Base-by-base conservation (phyloP, 2,113 vertebrate genomes). In the Ciconia maguari region DNA sequence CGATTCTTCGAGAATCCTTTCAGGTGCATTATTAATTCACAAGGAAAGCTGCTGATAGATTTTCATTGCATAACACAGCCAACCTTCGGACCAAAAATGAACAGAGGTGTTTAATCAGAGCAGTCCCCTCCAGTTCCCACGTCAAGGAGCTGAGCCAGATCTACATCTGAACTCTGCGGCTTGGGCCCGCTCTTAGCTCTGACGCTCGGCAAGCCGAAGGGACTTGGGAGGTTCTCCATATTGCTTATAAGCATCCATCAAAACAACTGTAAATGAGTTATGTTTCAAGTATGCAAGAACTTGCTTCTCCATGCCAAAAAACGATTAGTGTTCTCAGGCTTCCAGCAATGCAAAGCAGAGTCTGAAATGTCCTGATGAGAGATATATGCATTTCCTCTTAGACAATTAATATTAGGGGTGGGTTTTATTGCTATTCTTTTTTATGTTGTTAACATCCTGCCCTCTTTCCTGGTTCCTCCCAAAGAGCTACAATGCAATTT, bases 361-460 rank as follows among this genome's bases (percentile, higher is more conserved):
- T 96, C 92, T 90, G 88, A 94, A 92, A 95, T 77, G 71, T 96
- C 88, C 96, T 97, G 97, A 95, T 97, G 97, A 97, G 96, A 97
- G 97, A 97, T 96, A 95, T 87, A 94, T 96, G 93, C 86, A 96
- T 97, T 97, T 97, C 97, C 97, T 97, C 81, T 86, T 92, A 96
- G 95, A 97, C 96, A 97, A 98, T 97, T 97, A 96, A 96, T 97
- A 96, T 94, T 93, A 97, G 94, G 96, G 94, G 96, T 96, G 95
- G 92, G 94, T 97, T 97, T 96, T 97, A 96, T 96, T 96, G 96
- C 95, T 87, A 95, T 96, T 97, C 95, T 97, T 97, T 96, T 97
- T 96, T 88, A 94, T 96, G 94, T 97, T 96, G 89, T 96, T 97
- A 96, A 96, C 96, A 95, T 97, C 96, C 97, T 96, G 90, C 96